phyloP scores from a whole-genome alignment of 2,888 invertebrate species.

The Masnerella sp. region DNA sequence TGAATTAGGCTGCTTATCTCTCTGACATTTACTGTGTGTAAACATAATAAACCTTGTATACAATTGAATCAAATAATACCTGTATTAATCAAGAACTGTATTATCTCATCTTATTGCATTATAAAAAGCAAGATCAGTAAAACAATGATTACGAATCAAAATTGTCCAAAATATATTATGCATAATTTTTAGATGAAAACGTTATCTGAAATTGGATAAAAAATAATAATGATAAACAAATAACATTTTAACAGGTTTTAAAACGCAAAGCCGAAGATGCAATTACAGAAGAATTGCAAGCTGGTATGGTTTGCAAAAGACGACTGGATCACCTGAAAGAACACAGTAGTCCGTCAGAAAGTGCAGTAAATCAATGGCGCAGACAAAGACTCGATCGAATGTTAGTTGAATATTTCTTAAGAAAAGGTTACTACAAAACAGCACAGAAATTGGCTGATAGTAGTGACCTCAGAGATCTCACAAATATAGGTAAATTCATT shows the following conservation, averaged over 20 bases:
- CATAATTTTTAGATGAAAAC: too few species aligned
- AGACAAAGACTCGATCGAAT: conserved; percentile 94
- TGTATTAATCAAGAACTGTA: too few species aligned
- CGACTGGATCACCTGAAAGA: conserved; percentile 95
- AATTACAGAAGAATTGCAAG: conserved; percentile 93
- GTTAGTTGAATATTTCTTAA: conserved; percentile 96
- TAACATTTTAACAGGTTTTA: conserved; percentile 79
- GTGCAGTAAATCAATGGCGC: conserved; percentile 87
- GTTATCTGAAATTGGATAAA: too few species aligned
- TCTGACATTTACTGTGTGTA: too few species aligned
- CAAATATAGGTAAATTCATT: conserved; percentile 87
- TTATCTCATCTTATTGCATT: too few species aligned
- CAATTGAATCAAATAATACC: too few species aligned
- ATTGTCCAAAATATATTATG: too few species aligned
- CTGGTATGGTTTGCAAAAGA: conserved; percentile 93
- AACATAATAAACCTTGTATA: conserved; percentile 5
- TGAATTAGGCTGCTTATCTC: conserved; percentile 31
- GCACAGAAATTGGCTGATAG: conserved; percentile 92
- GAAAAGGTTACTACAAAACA: conserved; percentile 96
- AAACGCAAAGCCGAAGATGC: conserved; percentile 97
- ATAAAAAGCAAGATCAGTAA: too few species aligned
- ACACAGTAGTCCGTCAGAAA: conserved; percentile 79
- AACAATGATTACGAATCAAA: too few species aligned
- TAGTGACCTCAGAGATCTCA: conserved; percentile 89
- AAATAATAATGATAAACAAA: too few species aligned